phyloP scores from a whole-genome alignment of 1,140 invertebrate species.

The Tetragonula clypearis region DNA sequence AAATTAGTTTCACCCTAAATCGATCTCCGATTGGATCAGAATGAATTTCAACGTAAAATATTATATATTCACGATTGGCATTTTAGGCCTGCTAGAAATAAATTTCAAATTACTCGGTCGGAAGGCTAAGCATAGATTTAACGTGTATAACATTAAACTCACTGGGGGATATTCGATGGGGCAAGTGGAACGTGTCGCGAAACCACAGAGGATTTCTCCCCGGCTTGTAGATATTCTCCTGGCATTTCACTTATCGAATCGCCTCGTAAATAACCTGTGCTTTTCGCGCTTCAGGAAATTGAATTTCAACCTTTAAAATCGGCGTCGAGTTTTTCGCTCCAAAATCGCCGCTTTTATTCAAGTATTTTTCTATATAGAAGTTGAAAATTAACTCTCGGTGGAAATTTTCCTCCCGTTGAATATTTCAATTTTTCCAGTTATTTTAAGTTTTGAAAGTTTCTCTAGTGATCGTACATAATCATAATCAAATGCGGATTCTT shows the following conservation, averaged over 20 bases:
- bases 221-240: background rate
- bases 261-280: constrained; percentile 4
- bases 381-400: background rate
- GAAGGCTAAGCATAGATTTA: too few relatives aligned
- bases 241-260: background rate
- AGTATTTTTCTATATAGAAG: background rate
- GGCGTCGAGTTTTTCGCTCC: background rate
- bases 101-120: background rate
- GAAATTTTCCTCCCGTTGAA: too few relatives aligned
- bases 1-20: background rate
- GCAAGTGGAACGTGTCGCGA: background rate
- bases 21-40: background rate
- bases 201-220: background rate
- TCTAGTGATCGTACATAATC: too few relatives aligned
- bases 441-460: too few relatives aligned
- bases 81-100: background rate
- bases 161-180: background rate
- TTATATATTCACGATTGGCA: too few relatives aligned
- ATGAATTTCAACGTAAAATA: background rate
- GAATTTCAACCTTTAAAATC: background rate
- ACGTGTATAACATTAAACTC: background rate
- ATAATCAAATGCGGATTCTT: too few relatives aligned
- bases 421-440: too few relatives aligned
- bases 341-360: background rate
- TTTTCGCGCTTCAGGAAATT: background rate